These are phyloP conservation scores for Xylota sylvarum DNA, from an alignment of 2,888 invertebrate species.

Conservation along the genomic window DNA sequence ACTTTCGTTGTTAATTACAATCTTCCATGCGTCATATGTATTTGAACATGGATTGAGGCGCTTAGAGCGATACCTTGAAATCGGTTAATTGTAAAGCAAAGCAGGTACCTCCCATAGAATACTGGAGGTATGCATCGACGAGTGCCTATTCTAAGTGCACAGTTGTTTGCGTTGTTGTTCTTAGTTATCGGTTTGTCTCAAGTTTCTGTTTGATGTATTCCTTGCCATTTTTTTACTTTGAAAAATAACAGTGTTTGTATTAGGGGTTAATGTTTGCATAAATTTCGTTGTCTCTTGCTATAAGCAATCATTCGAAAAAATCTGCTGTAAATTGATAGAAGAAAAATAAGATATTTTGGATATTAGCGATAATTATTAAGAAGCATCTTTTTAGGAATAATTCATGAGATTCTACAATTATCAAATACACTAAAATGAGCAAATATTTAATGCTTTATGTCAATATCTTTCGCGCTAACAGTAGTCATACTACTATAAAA, in stretches of 20 bases:
- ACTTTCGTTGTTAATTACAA: slow-evolving; percentile 6
- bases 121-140: slow-evolving; percentile 29
- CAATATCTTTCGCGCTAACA: not conserved
- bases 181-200: slow-evolving; percentile 35
- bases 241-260: slow-evolving; percentile 29
- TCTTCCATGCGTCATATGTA: slow-evolving; percentile 18
- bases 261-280: slow-evolving; percentile 44
- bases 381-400: not conserved
- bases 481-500: not conserved
- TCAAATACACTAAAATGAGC: not conserved
- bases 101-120: slow-evolving; percentile 40
- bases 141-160: slow-evolving; percentile 21
- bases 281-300: slow-evolving; percentile 58
- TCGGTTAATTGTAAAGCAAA: slow-evolving; percentile 46
- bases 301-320: slow-evolving; percentile 63
- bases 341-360: slow-evolving; percentile 9
- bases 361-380: slow-evolving; percentile 3
- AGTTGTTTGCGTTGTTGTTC: slow-evolving; percentile 17
- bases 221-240: slow-evolving; percentile 31
- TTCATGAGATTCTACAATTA: not conserved
- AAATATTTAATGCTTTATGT: not conserved
- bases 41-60: slow-evolving; percentile 13
- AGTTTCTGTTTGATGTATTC: slow-evolving; percentile 33
- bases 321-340: slow-evolving; percentile 53
- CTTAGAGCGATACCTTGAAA: slow-evolving; percentile 17